Evolutionary conservation across 2,797 vertebrate genomes (phyloP), one percentile per base, ranked within the genome.

Genomic region (Gouania willdenowi): DNA sequence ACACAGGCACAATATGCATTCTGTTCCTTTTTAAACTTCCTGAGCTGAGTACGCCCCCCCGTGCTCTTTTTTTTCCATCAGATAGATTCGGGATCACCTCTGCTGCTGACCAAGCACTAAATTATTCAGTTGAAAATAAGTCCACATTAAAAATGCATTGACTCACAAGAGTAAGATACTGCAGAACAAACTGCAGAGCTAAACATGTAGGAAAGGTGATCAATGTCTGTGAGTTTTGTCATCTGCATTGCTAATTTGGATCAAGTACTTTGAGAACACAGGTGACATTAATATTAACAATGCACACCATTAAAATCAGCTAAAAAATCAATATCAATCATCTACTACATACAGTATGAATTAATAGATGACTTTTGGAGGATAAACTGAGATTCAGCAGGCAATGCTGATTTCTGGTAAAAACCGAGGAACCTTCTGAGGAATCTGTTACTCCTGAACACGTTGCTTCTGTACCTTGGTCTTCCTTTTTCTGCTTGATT

Each of bases 61-160:
- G 17, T 58, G 47, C 65, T 72, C 52, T 33, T 45, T 41, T 28
- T n/a, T 43, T 47, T 40, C 63, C 60, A 74, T 75, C 70, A 71
- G 63, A 68, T 72, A 58, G 71, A 72, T 77, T 70, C 61, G 61
- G 65, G 66, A 79, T 82, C 54, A 66, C 70, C 67, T 58, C 56
- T 32, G 49, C 69, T 83, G 77, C 77, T 83, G 83, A 82, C 78
- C 66, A 52, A 53, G 72, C 77, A 69, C 69, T 87, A 81, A 87
- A 89, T 89, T 87, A 89, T 88, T 87, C 80, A 87, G 47, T 26
- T 81, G 62, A 77, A 86, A 83, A 83, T 85, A 86, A 87, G 82
- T 77, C 75, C 67, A 73, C 82, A 86, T 84, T 85, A 86, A 87
- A 88, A 83, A 86, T 87, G 77, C 78, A 87, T 81, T 22, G 64